These are phyloP conservation scores for Candidula unifasciata DNA, from an alignment of 2,888 invertebrate species.

Conservation along the genomic window DNA sequence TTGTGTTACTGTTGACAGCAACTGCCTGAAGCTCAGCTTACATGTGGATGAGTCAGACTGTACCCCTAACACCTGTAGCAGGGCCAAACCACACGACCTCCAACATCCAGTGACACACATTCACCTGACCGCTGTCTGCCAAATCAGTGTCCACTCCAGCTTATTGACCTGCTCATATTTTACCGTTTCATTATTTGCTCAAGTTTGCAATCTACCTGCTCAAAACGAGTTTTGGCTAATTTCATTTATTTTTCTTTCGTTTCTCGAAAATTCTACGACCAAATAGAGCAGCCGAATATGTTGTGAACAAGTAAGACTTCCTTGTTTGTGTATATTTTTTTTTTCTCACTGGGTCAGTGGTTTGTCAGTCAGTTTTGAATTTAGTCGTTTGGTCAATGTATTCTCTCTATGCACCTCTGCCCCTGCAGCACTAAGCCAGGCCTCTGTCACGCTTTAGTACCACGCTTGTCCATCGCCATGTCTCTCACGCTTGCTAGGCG, in stretches of 20 bases:
- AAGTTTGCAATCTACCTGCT: not conserved
- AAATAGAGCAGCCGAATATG: constrained; percentile 72
- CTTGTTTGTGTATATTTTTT: constrained; percentile 49
- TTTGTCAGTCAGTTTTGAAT: constrained; percentile 3
- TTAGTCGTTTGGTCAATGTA: not conserved
- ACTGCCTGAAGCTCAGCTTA: no score
- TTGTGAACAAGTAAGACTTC: constrained; percentile 71
- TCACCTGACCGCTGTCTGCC: no score
- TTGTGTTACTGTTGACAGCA: no score
- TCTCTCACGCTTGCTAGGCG: no score
- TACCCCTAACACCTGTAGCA: no score
- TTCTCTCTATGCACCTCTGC: not conserved
- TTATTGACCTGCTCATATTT: not conserved
- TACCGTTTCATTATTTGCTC: not conserved
- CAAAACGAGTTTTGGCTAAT: not conserved
- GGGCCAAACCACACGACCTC: no score
- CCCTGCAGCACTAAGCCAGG: not conserved
- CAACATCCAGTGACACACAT: no score
- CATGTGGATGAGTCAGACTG: no score
- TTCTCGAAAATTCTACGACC: constrained; percentile 47
- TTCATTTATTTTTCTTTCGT: constrained; percentile 22
- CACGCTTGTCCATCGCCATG: not conserved
- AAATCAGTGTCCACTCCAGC: no score
- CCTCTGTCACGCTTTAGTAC: not conserved
- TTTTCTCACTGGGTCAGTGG: not conserved